phyloP scores from a whole-genome alignment of 1,140 invertebrate species.

The Maconellicoccus hirsutus region DNA sequence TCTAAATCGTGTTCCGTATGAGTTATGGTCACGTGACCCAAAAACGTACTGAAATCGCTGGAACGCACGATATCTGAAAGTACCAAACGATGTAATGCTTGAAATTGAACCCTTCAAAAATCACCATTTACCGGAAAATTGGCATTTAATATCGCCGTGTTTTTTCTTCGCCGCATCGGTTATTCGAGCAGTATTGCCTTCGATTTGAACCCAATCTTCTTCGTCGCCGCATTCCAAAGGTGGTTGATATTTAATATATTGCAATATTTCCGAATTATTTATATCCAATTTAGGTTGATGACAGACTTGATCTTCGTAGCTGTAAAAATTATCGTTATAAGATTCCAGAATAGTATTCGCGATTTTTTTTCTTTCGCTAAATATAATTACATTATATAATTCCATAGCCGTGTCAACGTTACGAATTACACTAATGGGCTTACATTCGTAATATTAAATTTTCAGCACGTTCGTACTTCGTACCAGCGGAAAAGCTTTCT shows the following conservation, averaged over 20 bases:
- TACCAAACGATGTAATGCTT: too few species aligned
- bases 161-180: slow-evolving; percentile 31
- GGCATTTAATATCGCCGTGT: slow-evolving; percentile 33
- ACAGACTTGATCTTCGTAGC: slow-evolving; percentile 35
- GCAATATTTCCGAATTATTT: slow-evolving; percentile 52
- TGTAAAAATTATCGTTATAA: neutral
- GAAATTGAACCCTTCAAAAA: too few species aligned
- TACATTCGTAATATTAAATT: too few species aligned
- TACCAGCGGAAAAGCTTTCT: too few species aligned
- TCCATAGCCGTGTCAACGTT: too few species aligned
- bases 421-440: too few species aligned
- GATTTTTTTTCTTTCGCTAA: neutral
- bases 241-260: slow-evolving; percentile 46
- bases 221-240: slow-evolving; percentile 46
- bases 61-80: slow-evolving; percentile 46
- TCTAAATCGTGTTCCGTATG: slow-evolving; percentile 46
- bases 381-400: neutral
- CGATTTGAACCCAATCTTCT: slow-evolving; percentile 42
- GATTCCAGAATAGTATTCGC: neutral
- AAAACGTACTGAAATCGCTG: slow-evolving; percentile 42
- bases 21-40: slow-evolving; percentile 39
- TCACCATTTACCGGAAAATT: slow-evolving; percentile 31
- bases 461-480: too few species aligned
- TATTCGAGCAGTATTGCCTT: slow-evolving; percentile 33
- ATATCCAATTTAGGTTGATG: slow-evolving; percentile 51